phyloP scores from a whole-genome alignment of 2,888 invertebrate species.

The Lasioglossum oenotherae region DNA sequence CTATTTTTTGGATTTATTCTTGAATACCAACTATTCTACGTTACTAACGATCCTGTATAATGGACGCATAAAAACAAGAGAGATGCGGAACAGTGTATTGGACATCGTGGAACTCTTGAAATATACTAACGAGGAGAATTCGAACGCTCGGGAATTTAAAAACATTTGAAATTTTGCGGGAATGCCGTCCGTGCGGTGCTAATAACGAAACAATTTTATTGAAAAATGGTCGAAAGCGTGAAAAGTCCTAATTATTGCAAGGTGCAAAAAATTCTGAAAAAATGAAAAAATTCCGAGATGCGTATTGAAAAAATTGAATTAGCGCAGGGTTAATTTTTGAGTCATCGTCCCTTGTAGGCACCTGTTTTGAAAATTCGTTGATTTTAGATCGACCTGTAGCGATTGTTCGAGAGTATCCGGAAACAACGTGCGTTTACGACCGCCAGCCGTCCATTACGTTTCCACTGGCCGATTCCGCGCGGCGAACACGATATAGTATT shows the following conservation, averaged over 20 bases:
- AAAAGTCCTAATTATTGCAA: neutral
- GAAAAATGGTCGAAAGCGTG: neutral
- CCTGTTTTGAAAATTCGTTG: neutral
- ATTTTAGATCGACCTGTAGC: neutral
- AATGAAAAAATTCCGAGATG: too few relatives aligned
- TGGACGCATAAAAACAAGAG: neutral
- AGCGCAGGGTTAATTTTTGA: neutral
- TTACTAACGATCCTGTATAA: neutral
- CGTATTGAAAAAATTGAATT: neutral
- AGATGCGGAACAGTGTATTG: neutral
- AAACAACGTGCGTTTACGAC: constrained; percentile 67
- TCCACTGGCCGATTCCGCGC: constrained; percentile 42
- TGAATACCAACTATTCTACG: neutral
- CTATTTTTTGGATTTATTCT: neutral
- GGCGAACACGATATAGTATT: neutral
- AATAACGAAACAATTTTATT: neutral
- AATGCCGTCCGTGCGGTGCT: neutral
- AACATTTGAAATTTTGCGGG: neutral
- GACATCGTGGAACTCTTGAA: neutral
- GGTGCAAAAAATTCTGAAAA: neutral
- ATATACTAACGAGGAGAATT: neutral
- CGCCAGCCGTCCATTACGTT: constrained; percentile 66
- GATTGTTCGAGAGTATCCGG: constrained; percentile 52
- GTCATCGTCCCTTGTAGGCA: neutral
- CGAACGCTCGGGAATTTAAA: neutral